Evolutionary conservation across 30 jellyfish, hydroid and myxozoan genomes (phyloP).

Genomic region (Turritopsis rubra): DNA sequence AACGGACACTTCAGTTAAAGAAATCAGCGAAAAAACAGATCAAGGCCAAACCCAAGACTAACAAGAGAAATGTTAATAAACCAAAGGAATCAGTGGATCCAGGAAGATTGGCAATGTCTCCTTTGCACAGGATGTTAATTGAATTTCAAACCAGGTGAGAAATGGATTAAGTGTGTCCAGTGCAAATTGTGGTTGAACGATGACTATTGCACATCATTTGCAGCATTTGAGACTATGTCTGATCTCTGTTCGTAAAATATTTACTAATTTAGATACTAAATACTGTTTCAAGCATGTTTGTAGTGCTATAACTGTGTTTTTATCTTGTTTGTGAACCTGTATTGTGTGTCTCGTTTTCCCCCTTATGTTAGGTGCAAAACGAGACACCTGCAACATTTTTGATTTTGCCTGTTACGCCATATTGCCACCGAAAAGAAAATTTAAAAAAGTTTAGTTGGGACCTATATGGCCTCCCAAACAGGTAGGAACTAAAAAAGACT

Average conservation of each 20-base stretch:
- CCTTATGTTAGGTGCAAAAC: background rate
- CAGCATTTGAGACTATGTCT: background rate
- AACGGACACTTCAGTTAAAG: background rate
- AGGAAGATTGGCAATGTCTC: background rate
- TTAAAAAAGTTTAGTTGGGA: background rate
- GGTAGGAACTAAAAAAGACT: background rate
- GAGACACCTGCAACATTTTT: background rate
- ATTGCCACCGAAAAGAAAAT: constrained; percentile 1
- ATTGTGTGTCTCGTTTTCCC: constrained; percentile 4
- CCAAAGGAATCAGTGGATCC: background rate
- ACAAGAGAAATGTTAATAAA: background rate
- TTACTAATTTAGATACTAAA: background rate
- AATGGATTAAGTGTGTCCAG: constrained; percentile 9
- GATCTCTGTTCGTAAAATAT: background rate
- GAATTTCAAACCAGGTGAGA: constrained; percentile 2
- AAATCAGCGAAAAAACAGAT: background rate
- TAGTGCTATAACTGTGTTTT: background rate
- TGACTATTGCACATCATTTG: constrained; percentile 11
- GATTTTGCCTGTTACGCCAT: background rate
- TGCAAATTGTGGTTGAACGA: constrained; percentile 21
- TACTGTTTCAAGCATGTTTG: background rate
- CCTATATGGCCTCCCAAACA: background rate
- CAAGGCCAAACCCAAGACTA: background rate
- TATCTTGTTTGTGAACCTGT: background rate
- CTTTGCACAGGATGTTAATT: background rate